A percentile compares a stretch with the other conserved stretches of the same genome.
phyloP scores from a whole-genome alignment of 2,113 vertebrate genomes.

The Irena cyanogastra region DNA sequence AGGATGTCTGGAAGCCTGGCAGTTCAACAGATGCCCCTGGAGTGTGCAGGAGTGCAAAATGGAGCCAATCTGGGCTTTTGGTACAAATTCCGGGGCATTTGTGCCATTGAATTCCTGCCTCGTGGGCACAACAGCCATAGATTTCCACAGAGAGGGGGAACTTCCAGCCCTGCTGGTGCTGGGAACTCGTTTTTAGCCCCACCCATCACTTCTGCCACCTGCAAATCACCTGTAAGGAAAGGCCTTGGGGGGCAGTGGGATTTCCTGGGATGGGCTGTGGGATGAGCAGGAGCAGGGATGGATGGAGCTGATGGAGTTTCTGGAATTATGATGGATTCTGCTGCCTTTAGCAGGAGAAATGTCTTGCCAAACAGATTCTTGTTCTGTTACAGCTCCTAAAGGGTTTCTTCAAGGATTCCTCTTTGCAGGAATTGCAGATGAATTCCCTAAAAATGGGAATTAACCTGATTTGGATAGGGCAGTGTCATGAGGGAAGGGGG shows the following conservation, averaged over 20 bases:
- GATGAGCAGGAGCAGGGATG: neutral
- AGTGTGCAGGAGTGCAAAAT: neutral
- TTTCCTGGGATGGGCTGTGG: neutral
- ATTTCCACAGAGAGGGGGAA: neutral
- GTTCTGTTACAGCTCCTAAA: neutral
- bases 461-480: neutral
- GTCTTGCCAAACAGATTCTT: neutral
- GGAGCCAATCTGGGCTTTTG: neutral
- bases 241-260: neutral
- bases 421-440: neutral
- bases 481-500: neutral
- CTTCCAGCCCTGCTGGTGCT: neutral
- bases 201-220: rapidly evolving
- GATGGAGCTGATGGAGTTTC: rapidly evolving
- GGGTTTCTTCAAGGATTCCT: neutral
- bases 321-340: rapidly evolving
- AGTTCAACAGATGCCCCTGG: neutral
- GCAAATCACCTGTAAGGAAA: neutral
- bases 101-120: neutral
- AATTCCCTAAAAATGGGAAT: neutral
- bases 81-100: neutral
- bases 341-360: neutral
- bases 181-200: rapidly evolving
- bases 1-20: neutral
- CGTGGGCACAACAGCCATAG: rapidly evolving